Percentiles rank a stretch among this genome's conserved stretches.
Evolutionary conservation across 2,113 vertebrate genomes (phyloP).

Genomic region (Pachycephala philippinensis): DNA sequence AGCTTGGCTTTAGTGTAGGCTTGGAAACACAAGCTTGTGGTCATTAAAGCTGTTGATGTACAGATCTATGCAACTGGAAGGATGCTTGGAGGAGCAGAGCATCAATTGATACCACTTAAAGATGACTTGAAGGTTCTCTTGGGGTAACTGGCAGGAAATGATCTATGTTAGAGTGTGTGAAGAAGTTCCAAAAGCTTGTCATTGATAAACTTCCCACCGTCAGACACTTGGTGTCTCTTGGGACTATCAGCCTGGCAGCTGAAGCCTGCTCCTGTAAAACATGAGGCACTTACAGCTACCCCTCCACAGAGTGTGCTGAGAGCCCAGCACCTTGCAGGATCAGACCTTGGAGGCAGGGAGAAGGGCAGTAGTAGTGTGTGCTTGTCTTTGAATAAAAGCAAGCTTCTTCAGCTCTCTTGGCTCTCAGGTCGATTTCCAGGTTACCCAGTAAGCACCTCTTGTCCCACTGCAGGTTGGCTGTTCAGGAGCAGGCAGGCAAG

Average conservation of each 20-base stretch:
- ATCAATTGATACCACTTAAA: background rate
- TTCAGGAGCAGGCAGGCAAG: background rate
- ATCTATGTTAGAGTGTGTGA: background rate
- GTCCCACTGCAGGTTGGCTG: background rate
- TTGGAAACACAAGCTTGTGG: accelerated
- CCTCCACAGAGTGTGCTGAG: accelerated
- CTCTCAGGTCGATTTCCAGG: background rate
- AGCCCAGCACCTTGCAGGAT: background rate
- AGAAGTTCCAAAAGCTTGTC: background rate
- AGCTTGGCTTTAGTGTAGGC: background rate
- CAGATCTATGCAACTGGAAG: background rate
- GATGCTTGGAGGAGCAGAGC: background rate
- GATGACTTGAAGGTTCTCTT: background rate
- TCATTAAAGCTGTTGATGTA: background rate
- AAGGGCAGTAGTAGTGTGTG: background rate
- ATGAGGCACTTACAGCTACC: accelerated
- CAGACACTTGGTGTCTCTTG: background rate
- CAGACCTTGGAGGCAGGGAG: background rate
- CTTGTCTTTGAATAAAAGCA: background rate
- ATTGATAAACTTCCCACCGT: background rate
- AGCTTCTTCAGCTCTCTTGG: background rate
- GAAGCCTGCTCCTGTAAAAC: background rate
- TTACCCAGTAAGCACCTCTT: background rate
- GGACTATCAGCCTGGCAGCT: background rate
- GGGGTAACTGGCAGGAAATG: background rate